Conservation (phyloP, 2,113 vertebrate species). For the Sinocyclocheilus anophthalmus region DNA sequence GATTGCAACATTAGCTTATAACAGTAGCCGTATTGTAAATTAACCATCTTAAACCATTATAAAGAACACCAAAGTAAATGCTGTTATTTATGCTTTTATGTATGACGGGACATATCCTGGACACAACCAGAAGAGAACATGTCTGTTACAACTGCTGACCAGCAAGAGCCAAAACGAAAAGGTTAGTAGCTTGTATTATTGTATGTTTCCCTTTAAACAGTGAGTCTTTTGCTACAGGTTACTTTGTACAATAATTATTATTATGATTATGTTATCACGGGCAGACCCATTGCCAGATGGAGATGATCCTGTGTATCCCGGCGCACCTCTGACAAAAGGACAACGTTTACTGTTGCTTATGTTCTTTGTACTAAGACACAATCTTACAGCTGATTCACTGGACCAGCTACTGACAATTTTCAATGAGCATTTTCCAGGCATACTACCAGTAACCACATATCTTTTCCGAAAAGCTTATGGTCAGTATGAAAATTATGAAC, state of each 20-base stretch:
- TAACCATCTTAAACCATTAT: neutral
- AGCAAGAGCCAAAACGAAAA: neutral
- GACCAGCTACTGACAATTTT: slow-evolving; percentile 4
- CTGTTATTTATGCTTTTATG: neutral
- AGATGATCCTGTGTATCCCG: slow-evolving; percentile 40
- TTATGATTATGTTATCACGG: neutral
- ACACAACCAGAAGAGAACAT: neutral
- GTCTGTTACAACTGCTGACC: neutral
- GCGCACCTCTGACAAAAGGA: slow-evolving; percentile 45
- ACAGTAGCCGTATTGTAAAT: neutral
- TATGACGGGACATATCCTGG: neutral
- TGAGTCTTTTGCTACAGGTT: neutral
- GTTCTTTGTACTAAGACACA: slow-evolving; percentile 44
- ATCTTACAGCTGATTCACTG: slow-evolving; percentile 31
- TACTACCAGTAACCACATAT: slow-evolving; percentile 36
- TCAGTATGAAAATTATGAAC: slow-evolving; percentile 43
- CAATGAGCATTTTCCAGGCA: slow-evolving; percentile 46
- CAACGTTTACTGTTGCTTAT: slow-evolving; percentile 40
- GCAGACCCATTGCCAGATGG: neutral
- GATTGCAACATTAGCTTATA: too few relatives aligned
- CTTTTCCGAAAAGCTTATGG: slow-evolving; percentile 48
- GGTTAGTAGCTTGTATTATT: neutral
- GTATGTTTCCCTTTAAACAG: neutral
- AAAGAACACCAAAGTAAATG: neutral
- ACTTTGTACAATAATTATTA: neutral